A percentile compares a stretch with the other conserved stretches of the same genome.
These are phyloP conservation scores for Agrotis ipsilon DNA, from an alignment of 2,888 invertebrate species.

Conservation along the genomic window DNA sequence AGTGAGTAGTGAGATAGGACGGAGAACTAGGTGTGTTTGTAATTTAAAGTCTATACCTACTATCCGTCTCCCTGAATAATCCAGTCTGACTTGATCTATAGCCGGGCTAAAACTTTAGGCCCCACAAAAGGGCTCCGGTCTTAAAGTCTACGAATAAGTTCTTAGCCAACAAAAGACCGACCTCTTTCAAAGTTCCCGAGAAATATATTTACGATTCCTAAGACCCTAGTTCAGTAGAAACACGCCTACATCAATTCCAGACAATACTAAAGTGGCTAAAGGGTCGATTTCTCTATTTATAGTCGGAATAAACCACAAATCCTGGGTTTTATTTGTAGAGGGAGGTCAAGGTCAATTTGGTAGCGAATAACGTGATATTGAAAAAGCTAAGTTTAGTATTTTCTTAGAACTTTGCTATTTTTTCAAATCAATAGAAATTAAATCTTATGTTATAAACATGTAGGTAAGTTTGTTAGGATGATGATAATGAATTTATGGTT, in stretches of 20 bases:
- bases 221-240: conserved; percentile 20
- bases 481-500: too few species aligned
- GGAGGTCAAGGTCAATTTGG: conserved; percentile 22
- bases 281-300: conserved; percentile 36
- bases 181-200: conserved; percentile 20
- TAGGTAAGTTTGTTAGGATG: too few species aligned
- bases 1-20: too few species aligned
- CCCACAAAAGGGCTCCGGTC: conserved; percentile 19
- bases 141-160: conserved; percentile 19
- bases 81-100: conserved; percentile 22
- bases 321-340: conserved; percentile 28
- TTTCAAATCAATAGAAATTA: too few species aligned
- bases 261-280: conserved; percentile 27
- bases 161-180: conserved; percentile 17
- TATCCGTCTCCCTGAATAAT: conserved; percentile 22
- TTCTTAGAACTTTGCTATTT: neutral
- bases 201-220: conserved; percentile 25
- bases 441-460: too few species aligned
- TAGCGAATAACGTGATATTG: conserved; percentile 24
- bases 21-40: too few species aligned
- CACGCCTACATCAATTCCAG: conserved; percentile 24
- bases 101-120: conserved; percentile 9
- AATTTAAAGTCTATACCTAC: conserved; percentile 12
- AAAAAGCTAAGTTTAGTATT: conserved; percentile 9
- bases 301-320: conserved; percentile 31